Percentiles rank a stretch among this genome's conserved stretches.
Conservation (phyloP, 2,888 invertebrate species). For the Tenthredo livida region DNA sequence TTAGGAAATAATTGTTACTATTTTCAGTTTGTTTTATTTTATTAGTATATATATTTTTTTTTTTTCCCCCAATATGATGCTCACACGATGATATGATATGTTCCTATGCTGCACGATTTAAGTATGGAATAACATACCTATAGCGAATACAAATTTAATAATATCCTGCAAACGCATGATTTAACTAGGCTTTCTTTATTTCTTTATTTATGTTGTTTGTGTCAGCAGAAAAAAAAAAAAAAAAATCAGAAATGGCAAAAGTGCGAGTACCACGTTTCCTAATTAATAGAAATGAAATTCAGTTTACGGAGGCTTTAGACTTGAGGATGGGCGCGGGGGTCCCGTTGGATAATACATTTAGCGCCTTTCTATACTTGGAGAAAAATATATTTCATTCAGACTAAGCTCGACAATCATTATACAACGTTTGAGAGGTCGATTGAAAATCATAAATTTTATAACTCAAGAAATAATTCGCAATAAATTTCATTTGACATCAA, state of each 20-base stretch:
- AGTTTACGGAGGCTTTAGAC: slow-evolving; percentile 46
- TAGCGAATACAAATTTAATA: neutral
- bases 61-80: slow-evolving; percentile 58
- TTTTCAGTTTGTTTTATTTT: slow-evolving; percentile 24
- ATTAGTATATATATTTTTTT: neutral
- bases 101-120: slow-evolving; percentile 2
- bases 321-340: slow-evolving; percentile 47
- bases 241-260: neutral
- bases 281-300: slow-evolving; percentile 16
- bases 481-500: slow-evolving; percentile 4
- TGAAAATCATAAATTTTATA: slow-evolving; percentile 13
- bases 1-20: slow-evolving; percentile 47
- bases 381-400: slow-evolving; percentile 71
- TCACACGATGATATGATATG: slow-evolving; percentile 16
- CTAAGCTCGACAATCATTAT: slow-evolving; percentile 71
- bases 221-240: neutral
- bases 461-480: neutral
- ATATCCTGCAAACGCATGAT: slow-evolving; percentile 7
- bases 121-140: slow-evolving; percentile 6
- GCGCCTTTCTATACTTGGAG: slow-evolving; percentile 63
- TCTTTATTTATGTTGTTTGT: slow-evolving; percentile 25
- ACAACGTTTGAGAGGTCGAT: slow-evolving; percentile 41
- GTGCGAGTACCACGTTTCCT: neutral
- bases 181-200: slow-evolving; percentile 32
- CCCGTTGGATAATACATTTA: slow-evolving; percentile 67